These are phyloP conservation scores for Carlito syrichta DNA, from an alignment of 2,113 vertebrate species.

Conservation along the genomic window DNA sequence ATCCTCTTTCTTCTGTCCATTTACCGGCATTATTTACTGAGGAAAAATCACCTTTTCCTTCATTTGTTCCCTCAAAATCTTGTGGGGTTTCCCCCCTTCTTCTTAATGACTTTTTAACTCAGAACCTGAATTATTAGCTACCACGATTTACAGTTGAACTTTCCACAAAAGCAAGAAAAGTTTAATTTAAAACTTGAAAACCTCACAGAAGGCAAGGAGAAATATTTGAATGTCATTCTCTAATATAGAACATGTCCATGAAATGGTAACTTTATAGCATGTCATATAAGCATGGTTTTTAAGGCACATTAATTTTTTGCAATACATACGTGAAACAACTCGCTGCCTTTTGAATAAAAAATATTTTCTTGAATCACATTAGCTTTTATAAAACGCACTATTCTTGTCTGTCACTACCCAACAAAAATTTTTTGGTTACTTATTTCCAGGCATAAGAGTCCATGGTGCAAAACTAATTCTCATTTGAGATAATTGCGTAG, in stretches of 20 bases:
- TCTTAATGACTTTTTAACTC: neutral
- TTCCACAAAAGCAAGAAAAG: neutral
- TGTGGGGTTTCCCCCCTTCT: neutral
- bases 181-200: neutral
- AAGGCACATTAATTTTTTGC: neutral
- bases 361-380: neutral
- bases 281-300: neutral
- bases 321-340: neutral
- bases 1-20: neutral
- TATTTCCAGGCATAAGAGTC: neutral
- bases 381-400: neutral
- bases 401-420: neutral
- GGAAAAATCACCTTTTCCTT: neutral
- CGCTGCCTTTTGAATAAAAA: neutral
- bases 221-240: neutral
- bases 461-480: neutral
- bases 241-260: neutral
- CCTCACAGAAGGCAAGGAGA: neutral
- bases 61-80: neutral
- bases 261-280: neutral
- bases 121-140: neutral
- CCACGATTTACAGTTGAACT: neutral
- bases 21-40: neutral
- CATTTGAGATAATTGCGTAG: neutral
- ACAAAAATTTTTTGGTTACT: neutral